These are phyloP conservation scores for Antedon mediterranea DNA, from an alignment of 53 echinoderm and acorn worm species.

Conservation along the genomic window DNA sequence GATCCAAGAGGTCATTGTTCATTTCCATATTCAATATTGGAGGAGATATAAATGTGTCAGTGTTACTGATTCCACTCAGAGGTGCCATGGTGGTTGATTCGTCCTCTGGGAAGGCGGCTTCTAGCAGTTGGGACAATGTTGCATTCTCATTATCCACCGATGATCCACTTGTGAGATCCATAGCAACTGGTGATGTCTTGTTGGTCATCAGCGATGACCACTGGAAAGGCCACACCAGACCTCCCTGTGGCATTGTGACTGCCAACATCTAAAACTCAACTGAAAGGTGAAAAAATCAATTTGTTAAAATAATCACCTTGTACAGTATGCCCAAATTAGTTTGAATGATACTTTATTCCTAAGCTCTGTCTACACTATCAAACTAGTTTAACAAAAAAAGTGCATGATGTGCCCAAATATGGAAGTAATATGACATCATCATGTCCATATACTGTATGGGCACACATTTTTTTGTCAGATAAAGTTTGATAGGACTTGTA, in stretches of 20 bases:
- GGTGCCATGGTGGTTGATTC: not conserved
- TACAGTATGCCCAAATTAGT: too few species aligned
- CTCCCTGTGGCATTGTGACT: not conserved
- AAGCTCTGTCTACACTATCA: too few species aligned
- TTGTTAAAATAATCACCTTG: not conserved
- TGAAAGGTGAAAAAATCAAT: not conserved
- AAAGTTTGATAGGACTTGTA: too few species aligned
- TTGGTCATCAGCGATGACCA: not conserved
- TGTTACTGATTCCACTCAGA: not conserved
- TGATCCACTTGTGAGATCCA: not conserved
- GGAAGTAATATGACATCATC: too few species aligned
- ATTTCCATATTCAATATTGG: constrained; percentile 19
- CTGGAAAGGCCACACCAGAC: not conserved
- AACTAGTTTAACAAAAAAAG: too few species aligned
- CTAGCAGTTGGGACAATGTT: not conserved
- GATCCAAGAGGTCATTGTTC: constrained; percentile 50
- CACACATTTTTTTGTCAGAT: too few species aligned
- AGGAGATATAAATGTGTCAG: not conserved
- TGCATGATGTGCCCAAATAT: too few species aligned
- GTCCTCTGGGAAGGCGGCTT: not conserved
- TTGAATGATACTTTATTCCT: too few species aligned
- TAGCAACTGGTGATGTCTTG: not conserved
- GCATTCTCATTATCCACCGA: not conserved
- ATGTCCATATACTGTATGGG: too few species aligned
- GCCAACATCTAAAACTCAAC: not conserved